Evolutionary conservation across 2,113 vertebrate species (phyloP).

Genomic region (Xiphophorus couchianus): DNA sequence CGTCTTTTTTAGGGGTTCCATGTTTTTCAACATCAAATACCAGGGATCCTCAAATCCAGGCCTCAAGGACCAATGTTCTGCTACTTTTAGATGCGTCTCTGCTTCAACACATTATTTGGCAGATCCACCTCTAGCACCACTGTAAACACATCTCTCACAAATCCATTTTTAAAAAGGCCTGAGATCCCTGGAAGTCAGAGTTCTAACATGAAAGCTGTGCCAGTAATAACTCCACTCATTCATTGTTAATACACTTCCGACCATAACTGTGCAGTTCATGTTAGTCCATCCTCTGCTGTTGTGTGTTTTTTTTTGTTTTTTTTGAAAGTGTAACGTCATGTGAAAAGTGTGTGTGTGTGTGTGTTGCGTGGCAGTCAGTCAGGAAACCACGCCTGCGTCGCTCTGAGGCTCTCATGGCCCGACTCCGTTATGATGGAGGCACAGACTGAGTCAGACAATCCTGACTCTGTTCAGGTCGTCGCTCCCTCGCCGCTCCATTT

Average conservation of each 20-base stretch:
- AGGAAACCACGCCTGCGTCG: constrained; percentile 78
- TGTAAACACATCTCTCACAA: too few species aligned
- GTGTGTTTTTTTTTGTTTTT: constrained; percentile 29
- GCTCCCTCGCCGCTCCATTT: constrained; percentile 1
- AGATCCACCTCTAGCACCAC: too few species aligned
- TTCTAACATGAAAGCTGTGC: background rate
- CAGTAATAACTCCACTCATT: background rate
- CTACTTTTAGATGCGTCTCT: too few species aligned
- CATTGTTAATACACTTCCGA: background rate
- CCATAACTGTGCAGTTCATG: background rate
- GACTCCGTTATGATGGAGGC: constrained; percentile 30
- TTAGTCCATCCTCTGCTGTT: background rate
- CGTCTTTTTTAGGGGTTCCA: background rate
- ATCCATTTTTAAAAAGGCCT: too few species aligned
- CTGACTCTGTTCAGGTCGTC: constrained; percentile 49
- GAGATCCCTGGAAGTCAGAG: background rate
- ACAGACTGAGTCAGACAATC: constrained; percentile 41
- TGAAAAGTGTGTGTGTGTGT: constrained; percentile 16
- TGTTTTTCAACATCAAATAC: background rate
- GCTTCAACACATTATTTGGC: too few species aligned
- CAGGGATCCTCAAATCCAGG: background rate
- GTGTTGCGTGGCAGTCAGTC: constrained; percentile 55
- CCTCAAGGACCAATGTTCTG: too few species aligned
- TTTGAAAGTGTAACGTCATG: constrained; percentile 59
- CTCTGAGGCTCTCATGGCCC: constrained; percentile 40